Evolutionary conservation across 2,113 vertebrate species (phyloP).

Genomic region (Nycticebus coucang): DNA sequence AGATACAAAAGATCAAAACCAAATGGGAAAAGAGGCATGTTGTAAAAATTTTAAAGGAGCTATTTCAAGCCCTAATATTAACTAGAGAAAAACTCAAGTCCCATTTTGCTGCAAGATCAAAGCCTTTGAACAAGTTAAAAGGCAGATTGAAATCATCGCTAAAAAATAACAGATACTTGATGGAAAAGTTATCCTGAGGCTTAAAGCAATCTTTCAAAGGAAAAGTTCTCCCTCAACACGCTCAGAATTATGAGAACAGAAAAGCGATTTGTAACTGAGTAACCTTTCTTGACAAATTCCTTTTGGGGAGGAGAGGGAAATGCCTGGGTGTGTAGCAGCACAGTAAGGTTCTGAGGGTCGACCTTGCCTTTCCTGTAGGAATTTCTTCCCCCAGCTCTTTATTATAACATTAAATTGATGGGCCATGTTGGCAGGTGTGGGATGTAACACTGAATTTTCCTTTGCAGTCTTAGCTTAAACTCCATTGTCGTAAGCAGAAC

Average conservation of each 20-base stretch:
- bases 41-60: conserved; percentile 44
- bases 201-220: conserved; percentile 50
- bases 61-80: neutral
- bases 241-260: neutral
- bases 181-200: conserved; percentile 51
- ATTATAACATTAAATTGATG: accelerated
- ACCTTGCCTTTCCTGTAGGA: neutral
- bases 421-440: accelerated
- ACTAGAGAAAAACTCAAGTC: neutral
- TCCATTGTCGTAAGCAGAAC: neutral
- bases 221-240: neutral
- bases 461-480: neutral
- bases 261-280: neutral
- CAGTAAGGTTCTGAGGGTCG: accelerated
- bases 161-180: conserved; percentile 59
- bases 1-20: conserved; percentile 55
- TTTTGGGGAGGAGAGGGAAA: neutral
- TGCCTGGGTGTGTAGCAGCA: accelerated
- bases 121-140: conserved; percentile 41
- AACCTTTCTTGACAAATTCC: neutral
- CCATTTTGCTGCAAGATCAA: conserved; percentile 42
- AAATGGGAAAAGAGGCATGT: neutral
- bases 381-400: neutral
- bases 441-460: neutral
- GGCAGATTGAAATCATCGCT: conserved; percentile 28